Base-by-base conservation (phyloP, 2,888 invertebrate genomes). In the Diaprepes abbreviatus region DNA sequence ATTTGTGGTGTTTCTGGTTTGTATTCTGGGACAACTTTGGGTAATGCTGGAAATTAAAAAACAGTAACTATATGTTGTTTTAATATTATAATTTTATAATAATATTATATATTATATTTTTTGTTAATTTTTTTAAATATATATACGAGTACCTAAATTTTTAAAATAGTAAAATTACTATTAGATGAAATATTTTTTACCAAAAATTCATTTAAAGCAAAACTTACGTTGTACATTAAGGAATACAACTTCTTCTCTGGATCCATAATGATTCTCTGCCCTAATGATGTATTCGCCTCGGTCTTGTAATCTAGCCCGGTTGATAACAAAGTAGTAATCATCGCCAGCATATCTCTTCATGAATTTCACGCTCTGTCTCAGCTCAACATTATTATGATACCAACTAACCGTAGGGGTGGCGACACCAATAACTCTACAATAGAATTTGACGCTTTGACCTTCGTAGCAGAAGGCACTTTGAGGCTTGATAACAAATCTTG, bases 331-430 rank as follows among this genome's bases (percentile, higher is more conserved):
- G 85, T 97, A 96, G 84, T 96, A 99, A 81, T 98, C 97, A 78
- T 98, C 96, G 62, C 94, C 96, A 43, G 92, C 89, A 83, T 98
- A 99, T 80, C 97, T 91, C 87, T 98, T 98, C 98, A 99, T 99
- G 85, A 95, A 97, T 86, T 99, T 99, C 74, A 98, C 97, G 76
- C 97, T 97, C 86, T 99, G 98, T 63, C 95, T 88, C 62, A 99
- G 86, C 82, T 98, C 98, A 80, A 91, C 89, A 85, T 95, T 95
- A 85, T 96, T 97, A 80, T 94, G 93, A 75, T 92, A 93, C 99
- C 99, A 99, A 17, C 96, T 94, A 72, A 99, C 90, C 0, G 96
- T 96, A 35, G 98, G 96, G 17, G 97, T 90, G 21, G 98, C 97
- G 76, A 93, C 91, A 0, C 96, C 96, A 81, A 99, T 95, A 77